Conservation (phyloP, 2,888 invertebrate species). For the Drosophila tripunctata region DNA sequence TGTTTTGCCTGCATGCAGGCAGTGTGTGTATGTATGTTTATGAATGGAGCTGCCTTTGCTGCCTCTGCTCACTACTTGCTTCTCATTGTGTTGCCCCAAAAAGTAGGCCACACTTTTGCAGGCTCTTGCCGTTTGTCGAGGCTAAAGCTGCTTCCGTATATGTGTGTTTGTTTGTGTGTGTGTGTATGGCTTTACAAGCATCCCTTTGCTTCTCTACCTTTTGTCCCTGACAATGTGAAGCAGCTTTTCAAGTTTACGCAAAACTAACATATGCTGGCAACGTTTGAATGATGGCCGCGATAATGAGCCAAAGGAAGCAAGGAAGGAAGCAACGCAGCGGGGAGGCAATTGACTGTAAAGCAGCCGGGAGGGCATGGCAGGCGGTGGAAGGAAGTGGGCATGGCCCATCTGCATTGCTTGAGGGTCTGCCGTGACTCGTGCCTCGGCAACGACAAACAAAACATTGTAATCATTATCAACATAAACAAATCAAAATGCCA, state of each 20-base stretch:
- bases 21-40: conserved; percentile 14
- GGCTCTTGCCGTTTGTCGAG: conserved; percentile 46
- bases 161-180: conserved; percentile 5
- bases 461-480: conserved; percentile 78
- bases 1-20: conserved; percentile 69
- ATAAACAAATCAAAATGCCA: conserved; percentile 71
- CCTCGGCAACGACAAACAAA: conserved; percentile 34
- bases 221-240: conserved; percentile 55
- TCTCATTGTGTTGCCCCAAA: conserved; percentile 22
- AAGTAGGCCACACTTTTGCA: conserved; percentile 75
- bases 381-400: neutral
- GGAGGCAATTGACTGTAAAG: conserved; percentile 34
- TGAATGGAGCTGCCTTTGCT: conserved; percentile 24
- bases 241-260: conserved; percentile 77
- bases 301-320: conserved; percentile 48
- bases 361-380: neutral
- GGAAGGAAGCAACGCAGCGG: neutral
- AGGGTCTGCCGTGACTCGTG: conserved; percentile 12
- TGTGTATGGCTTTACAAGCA: conserved; percentile 10
- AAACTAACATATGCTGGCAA: conserved; percentile 78
- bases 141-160: conserved; percentile 40
- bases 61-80: too few species aligned
- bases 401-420: conserved; percentile 7
- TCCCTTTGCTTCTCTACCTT: conserved; percentile 6
- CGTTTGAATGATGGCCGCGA: conserved; percentile 76